Conservation (phyloP, 2,113 vertebrate genomes). For the Pterocles gutturalis region DNA sequence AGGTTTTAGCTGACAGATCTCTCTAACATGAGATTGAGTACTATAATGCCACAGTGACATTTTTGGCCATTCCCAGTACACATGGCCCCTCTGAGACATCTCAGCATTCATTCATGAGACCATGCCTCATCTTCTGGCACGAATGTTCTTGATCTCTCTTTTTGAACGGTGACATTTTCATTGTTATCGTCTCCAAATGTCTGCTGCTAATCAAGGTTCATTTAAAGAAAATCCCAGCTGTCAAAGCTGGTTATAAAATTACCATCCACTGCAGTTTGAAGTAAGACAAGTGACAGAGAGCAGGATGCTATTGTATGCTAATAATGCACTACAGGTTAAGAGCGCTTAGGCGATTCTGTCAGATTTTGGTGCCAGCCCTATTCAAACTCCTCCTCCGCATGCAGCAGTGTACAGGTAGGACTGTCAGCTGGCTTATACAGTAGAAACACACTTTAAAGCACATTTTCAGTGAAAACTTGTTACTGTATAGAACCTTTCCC, state of each 20-base stretch:
- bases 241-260: background rate
- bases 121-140: background rate
- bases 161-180: background rate
- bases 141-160: background rate
- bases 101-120: background rate
- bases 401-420: background rate
- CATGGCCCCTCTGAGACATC: background rate
- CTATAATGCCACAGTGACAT: background rate
- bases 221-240: background rate
- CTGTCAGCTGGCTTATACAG: background rate
- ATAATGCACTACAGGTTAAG: background rate
- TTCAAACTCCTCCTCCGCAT: background rate
- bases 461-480: background rate
- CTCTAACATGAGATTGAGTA: background rate
- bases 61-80: background rate
- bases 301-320: background rate
- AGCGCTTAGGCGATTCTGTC: background rate
- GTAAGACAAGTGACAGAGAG: background rate
- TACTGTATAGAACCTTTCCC: background rate
- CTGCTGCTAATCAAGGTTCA: background rate
- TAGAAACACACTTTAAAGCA: background rate
- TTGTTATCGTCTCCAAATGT: fast-evolving
- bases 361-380: background rate
- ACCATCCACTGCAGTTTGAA: background rate
- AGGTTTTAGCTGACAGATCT: background rate